Evolutionary conservation across 1,140 invertebrate species (phyloP), one percentile per base, ranked within the genome.

Genomic region (Caenorhabditis elegans): DNA sequence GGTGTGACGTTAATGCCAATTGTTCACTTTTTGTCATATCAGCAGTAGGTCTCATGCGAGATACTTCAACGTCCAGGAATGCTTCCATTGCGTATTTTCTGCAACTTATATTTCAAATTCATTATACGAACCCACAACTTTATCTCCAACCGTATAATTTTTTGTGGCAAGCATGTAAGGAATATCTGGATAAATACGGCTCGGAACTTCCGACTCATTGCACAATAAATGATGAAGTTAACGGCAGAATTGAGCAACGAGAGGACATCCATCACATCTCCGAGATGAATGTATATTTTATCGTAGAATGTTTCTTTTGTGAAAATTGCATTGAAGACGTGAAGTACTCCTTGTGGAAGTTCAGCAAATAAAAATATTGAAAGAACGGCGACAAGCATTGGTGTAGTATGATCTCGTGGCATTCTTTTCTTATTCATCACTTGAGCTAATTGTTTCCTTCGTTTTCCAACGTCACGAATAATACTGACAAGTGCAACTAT

Each of bases 151-250:
- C 65, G 60, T 31, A 70, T 28, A 47, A 76, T 53, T 36, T 60
- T 36, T 17, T 53, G 65, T 10, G 78, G 79, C 24, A 88, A 53
- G 65, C 79, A 79, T n/a, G 84, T 80, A 48, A 88, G 89, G 47
- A 89, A 85, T 24, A 88, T 79, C 76, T 88, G 87, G 36, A 88
- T 80, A 80, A 89, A 97, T 0, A 95, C 96, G 53, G 93, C 92
- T 15, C 96, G 92, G 90, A 97, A 98, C 91, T 96, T 95, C 55
- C 94, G 92, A 48, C 94, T 95, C 96, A 97, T 98, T 31, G 94
- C 93, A 85, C 95, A 97, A 89, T 97, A 98, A 6, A 98, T 92
- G 49, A 98, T 93, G 89, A 98, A 97, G 88, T 96, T 97, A 49
- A 97, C 94, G 8, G 95, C 94, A 6, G 94, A 95, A 90, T 97